Evolutionary conservation across 92 coral and sea anemone genomes (phyloP), one percentile per base, ranked within the genome.

Genomic region (Parazoanthus darwini): DNA sequence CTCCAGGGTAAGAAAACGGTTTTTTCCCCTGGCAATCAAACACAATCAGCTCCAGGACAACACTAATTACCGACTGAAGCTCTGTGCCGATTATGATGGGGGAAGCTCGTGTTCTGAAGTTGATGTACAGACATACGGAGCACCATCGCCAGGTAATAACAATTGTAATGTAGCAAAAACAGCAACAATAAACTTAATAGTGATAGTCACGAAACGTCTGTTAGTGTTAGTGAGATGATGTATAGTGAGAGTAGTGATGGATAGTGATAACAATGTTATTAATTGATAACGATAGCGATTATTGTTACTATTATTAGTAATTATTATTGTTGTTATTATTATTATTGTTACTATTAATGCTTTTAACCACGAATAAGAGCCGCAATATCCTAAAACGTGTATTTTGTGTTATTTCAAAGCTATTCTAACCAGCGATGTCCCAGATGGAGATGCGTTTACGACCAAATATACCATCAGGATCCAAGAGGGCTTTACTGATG

Each of bases 121-220:
- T 22, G 85, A 80, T 36, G 50, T 80, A 7, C 6, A 80, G 85
- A 80, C 85, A 29, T 18, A 33, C 22, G 85, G 85, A 56, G 58
- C 72, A 7, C 85, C 85, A 3, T 14, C 18, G 6, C 48, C 85
- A 80, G 85, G 85, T 80, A 58, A 63, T 4, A 58, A 58, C 5
- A 15, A 11, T 3, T 15, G 3, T 58, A 58, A 14, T 58, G 33
- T 29, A 29, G 33, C 33, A 58, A 15, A 3, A 20, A 58, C 22
- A 58, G 42, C 42, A 42, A 16, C 11, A 5, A 39, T 15, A 42
- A 33, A 20, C 33, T 29, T 29, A 29, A n/a, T n/a, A n/a, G n/a
- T 0, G 38, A 0, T 29, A 9, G 77, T 73, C 6, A 1, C 38
- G 79, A 75, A 38, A 75, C 11, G 2, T 43, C 4, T 75, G 44